Base-by-base conservation (phyloP, 2,113 vertebrate genomes). In the Poeciliopsis prolifica region DNA sequence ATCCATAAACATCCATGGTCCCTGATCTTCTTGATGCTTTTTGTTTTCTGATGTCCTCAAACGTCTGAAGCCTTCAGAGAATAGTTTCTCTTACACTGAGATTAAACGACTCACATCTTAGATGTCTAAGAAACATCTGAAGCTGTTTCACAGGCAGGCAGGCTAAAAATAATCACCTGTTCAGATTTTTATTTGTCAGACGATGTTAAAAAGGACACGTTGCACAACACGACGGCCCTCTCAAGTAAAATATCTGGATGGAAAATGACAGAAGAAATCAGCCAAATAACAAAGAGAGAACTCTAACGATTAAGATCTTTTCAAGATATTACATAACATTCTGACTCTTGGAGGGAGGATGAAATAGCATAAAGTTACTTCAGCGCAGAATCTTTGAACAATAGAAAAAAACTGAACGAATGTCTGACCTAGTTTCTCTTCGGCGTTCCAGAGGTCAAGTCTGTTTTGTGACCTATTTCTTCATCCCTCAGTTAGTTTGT, bases 401-500 rank as follows among this genome's bases (percentile, higher is more conserved):
- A 51, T 7, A 51, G 19, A 51, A 51, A 8, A 19, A 17, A 35
- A 10, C 9, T 35, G 35, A 37, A 12, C 11, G 35, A 37, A 51
- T 51, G 44, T 51, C 44, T 51, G 17, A 51, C 24, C 24, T 6
- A 19, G 48, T 22, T 22, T 31, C 10, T 19, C 1, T 13, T 14
- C 4, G 37, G n/a, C 8, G 24, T 65, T 72, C 28, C 30, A 12
- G 3, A 63, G 26, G 28, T 44, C 17, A 31, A 15, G 33, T 70
- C 17, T 61, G 28, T 40, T 68, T 12, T 22, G 6, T 11, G 40
- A 68, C 35, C 48, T 12, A 35, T 15, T 62, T 66, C 7, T 70
- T 79, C 24, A 61, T 61, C 29, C 64, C 54, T n/a, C 37, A 14
- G 0, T 1, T 40, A 61, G 63, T 78, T 79, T 66, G 63, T 24